These are phyloP conservation scores for Ectemnius lituratus DNA, from an alignment of 2,888 invertebrate genomes.

Conservation along the genomic window DNA sequence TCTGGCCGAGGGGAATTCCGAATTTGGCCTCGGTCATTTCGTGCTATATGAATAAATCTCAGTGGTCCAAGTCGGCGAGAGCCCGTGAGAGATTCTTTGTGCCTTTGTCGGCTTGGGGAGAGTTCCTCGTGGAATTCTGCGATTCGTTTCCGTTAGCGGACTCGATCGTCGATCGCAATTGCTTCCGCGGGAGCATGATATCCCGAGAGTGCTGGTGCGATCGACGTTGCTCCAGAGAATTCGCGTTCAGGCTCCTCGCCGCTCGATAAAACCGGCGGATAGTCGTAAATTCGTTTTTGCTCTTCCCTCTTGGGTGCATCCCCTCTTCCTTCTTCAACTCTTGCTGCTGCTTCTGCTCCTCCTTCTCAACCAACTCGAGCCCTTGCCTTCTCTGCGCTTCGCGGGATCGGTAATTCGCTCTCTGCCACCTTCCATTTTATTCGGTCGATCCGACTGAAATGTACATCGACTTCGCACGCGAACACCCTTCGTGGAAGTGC, in stretches of 20 bases:
- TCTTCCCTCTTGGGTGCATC: slow-evolving; percentile 10
- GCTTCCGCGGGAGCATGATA: too few relatives aligned
- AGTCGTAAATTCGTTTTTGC: slow-evolving; percentile 60
- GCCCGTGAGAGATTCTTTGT: neutral
- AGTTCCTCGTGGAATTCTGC: neutral
- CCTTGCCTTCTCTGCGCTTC: slow-evolving; percentile 19
- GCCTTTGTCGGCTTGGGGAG: neutral
- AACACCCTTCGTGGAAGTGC: slow-evolving; percentile 35
- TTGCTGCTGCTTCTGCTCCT: too few relatives aligned
- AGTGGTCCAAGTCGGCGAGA: too few relatives aligned
- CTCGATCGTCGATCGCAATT: neutral
- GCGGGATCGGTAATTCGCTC: slow-evolving; percentile 50
- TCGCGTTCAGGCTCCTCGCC: neutral
- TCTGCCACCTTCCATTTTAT: slow-evolving; percentile 10
- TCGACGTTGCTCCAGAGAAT: neutral
- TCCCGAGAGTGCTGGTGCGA: too few relatives aligned
- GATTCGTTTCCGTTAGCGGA: neutral
- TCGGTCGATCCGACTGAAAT: slow-evolving; percentile 35
- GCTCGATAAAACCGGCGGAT: slow-evolving; percentile 54
- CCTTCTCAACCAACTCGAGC: too few relatives aligned
- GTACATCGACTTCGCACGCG: slow-evolving; percentile 53
- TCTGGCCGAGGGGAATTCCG: too few relatives aligned
- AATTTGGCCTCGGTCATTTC: too few relatives aligned
- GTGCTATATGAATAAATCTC: too few relatives aligned
- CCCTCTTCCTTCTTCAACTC: neutral